A percentile compares a stretch with the other conserved stretches of the same genome.
Evolutionary conservation across 2,888 invertebrate genomes (phyloP).

Genomic region (Stenotaenia linearis): DNA sequence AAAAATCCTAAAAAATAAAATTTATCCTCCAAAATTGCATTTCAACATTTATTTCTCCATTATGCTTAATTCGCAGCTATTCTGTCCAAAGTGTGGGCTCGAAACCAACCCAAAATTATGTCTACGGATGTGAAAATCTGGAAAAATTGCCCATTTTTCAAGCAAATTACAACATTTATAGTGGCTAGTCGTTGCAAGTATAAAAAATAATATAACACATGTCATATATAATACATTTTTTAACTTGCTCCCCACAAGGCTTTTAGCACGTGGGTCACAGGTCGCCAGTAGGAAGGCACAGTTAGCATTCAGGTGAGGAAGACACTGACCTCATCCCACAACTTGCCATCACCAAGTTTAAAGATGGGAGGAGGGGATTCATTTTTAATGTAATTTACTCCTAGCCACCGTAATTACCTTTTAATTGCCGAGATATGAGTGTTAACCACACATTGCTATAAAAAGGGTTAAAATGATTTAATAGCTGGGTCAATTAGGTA

Average conservation of each 20-base stretch:
- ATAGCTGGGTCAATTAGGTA: not conserved
- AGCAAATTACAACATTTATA: constrained; percentile 17
- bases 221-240: not conserved
- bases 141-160: not conserved
- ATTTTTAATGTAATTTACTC: not conserved
- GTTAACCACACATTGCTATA: not conserved
- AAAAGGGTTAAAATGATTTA: constrained; percentile 1
- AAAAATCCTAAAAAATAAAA: not conserved
- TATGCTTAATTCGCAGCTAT: not conserved
- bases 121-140: not conserved
- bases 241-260: not conserved
- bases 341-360: not conserved
- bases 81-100: not conserved
- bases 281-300: not conserved
- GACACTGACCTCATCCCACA: constrained; percentile 8
- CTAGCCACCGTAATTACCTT: not conserved
- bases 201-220: not conserved
- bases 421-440: not conserved
- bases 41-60: not conserved
- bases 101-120: not conserved
- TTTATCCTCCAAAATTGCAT: not conserved
- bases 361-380: not conserved
- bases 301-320: not conserved
- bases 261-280: not conserved
- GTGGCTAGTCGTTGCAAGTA: not conserved